These are phyloP conservation scores for Heteropelma amictum DNA, from an alignment of 2,888 invertebrate genomes.

Conservation along the genomic window DNA sequence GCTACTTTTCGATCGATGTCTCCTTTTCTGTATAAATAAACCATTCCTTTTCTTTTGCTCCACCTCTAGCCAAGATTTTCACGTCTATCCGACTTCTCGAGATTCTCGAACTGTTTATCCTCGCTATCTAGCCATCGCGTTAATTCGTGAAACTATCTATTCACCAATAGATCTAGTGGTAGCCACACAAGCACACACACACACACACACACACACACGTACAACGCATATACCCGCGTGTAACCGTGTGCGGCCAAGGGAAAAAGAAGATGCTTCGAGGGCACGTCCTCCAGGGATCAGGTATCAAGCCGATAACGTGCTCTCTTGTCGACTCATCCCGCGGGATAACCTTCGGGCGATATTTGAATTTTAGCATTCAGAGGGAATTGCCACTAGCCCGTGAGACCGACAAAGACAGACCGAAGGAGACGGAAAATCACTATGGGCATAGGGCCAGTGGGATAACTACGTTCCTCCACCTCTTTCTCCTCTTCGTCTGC, in stretches of 20 bases:
- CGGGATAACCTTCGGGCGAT: slow-evolving; percentile 45
- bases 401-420: slow-evolving; percentile 21
- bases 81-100: background rate
- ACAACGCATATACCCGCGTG: background rate
- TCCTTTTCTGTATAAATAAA: background rate
- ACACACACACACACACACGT: background rate
- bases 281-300: slow-evolving; percentile 30
- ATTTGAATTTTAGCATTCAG: slow-evolving; percentile 50
- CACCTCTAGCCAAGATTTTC: background rate
- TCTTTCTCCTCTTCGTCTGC: background rate
- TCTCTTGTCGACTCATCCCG: slow-evolving; percentile 48
- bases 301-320: slow-evolving; percentile 48
- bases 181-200: too few species aligned
- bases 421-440: slow-evolving; percentile 10
- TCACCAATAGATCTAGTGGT: slow-evolving; percentile 25
- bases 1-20: slow-evolving; percentile 22
- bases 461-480: slow-evolving; percentile 32
- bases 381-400: slow-evolving; percentile 14
- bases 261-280: slow-evolving; percentile 40
- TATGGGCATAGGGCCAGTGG: slow-evolving; percentile 37
- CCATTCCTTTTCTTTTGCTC: background rate
- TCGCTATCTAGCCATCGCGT: slow-evolving; percentile 42
- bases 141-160: slow-evolving; percentile 50
- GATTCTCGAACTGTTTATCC: slow-evolving; percentile 19
- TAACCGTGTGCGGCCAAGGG: background rate